Conservation (phyloP, 2,797 vertebrate species). For the Silurus lanzhouensis region DNA sequence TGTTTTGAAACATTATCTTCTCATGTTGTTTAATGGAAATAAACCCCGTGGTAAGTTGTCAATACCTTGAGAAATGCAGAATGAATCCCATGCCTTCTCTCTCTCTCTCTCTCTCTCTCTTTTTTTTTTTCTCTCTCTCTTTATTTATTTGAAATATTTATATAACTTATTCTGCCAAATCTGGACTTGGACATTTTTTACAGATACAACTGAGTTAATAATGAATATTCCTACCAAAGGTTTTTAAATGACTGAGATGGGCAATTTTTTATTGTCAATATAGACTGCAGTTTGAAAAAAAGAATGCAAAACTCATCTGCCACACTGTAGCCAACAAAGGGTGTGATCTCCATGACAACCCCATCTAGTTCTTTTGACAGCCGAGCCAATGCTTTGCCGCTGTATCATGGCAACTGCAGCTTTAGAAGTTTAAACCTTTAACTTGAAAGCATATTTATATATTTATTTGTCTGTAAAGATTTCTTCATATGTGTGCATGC, state of each 20-base stretch:
- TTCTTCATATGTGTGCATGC: no score
- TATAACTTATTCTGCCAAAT: no score
- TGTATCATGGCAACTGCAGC: constrained; percentile 42
- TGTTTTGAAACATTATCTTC: no score
- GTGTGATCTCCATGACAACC: constrained; percentile 47
- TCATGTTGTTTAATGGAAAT: no score
- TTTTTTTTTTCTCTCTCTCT: no score
- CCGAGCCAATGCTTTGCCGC: constrained; percentile 22
- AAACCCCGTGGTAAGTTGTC: no score
- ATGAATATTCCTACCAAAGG: not conserved
- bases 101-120: no score
- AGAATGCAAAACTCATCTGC: constrained; percentile 12
- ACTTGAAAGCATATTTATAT: no score
- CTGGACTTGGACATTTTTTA: not conserved
- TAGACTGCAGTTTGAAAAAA: not conserved
- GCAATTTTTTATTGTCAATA: not conserved
- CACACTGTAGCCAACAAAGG: not conserved
- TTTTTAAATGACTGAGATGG: not conserved
- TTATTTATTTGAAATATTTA: no score
- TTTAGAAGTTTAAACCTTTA: not conserved
- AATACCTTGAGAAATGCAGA: no score
- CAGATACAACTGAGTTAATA: not conserved
- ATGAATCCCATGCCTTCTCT: not conserved
- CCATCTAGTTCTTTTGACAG: constrained; percentile 39
- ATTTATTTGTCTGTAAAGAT: no score